These are phyloP conservation scores for Urosaurus nigricauda DNA, from an alignment of 2,797 vertebrate species.

Conservation along the genomic window DNA sequence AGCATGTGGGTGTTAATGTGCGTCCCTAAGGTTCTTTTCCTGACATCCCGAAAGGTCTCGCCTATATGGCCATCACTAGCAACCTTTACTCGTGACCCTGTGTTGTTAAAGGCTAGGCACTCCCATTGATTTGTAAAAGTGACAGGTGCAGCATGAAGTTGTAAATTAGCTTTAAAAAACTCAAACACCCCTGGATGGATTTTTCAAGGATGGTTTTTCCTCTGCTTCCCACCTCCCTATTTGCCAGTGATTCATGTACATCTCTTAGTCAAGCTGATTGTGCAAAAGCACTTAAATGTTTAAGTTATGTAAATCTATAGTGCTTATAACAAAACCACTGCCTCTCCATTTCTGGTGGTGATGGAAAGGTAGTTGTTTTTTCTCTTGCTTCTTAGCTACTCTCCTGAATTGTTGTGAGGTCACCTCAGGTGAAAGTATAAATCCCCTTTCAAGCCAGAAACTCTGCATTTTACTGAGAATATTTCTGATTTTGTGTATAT, in stretches of 20 bases:
- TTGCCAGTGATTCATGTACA: constrained; percentile 64
- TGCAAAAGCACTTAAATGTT: constrained; percentile 60
- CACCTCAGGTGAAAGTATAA: constrained; percentile 42
- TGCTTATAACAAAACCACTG: constrained; percentile 17
- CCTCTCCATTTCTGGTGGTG: neutral
- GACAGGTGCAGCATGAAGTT: constrained; percentile 76
- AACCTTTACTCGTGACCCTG: constrained; percentile 71
- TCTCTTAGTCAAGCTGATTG: constrained; percentile 57
- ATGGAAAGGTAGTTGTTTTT: neutral
- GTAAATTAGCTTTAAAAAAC: constrained; percentile 78
- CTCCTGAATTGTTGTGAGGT: constrained; percentile 27
- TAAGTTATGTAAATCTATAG: constrained; percentile 29
- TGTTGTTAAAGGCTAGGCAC: constrained; percentile 71
- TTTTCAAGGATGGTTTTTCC: constrained; percentile 57
- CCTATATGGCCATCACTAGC: constrained; percentile 68
- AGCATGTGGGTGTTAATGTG: constrained; percentile 77
- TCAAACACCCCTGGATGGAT: constrained; percentile 68
- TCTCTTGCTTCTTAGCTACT: constrained; percentile 6
- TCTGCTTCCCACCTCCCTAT: neutral
- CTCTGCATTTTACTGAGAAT: constrained; percentile 44
- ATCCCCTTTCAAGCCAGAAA: constrained; percentile 41
- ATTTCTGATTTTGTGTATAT: constrained; percentile 33
- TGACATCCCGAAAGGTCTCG: constrained; percentile 77
- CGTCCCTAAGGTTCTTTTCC: constrained; percentile 73
- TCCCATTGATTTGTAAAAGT: constrained; percentile 81